phyloP scores from a whole-genome alignment of 1,140 invertebrate species.

The Zaprionus nigranus region DNA sequence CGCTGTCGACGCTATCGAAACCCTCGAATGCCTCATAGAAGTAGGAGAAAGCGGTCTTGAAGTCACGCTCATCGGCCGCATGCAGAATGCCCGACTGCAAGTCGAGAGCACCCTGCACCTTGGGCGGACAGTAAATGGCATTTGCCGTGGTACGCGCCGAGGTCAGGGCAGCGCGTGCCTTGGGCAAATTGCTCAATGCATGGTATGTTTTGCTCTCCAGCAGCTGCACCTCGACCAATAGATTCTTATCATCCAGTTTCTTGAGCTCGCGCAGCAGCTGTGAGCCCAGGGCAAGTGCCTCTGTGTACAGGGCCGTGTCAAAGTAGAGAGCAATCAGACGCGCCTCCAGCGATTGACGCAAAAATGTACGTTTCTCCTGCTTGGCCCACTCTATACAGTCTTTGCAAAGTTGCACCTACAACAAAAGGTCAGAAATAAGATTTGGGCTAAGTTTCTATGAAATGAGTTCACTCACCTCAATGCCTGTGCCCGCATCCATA shows the following conservation, averaged over 20 bases:
- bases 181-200: slow-evolving; percentile 97
- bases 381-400: slow-evolving; percentile 99
- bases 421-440: background rate
- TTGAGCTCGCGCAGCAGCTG: slow-evolving; percentile 97
- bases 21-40: slow-evolving; percentile 99
- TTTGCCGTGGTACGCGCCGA: slow-evolving; percentile 99
- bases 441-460: background rate
- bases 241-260: slow-evolving; percentile 99
- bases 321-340: slow-evolving; percentile 97
- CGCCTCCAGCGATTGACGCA: slow-evolving; percentile 97
- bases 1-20: slow-evolving; percentile 97
- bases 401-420: slow-evolving; percentile 91
- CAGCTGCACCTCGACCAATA: slow-evolving; percentile 98
- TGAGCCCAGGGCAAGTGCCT: slow-evolving; percentile 93
- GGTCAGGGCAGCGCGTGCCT: slow-evolving; percentile 98
- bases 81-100: slow-evolving; percentile 99
- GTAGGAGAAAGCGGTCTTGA: slow-evolving; percentile 99
- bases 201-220: slow-evolving; percentile 99
- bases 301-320: slow-evolving; percentile 95
- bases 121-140: slow-evolving; percentile 99
- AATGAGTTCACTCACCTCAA: slow-evolving; percentile 86
- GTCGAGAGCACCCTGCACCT: slow-evolving; percentile 98
- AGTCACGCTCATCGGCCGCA: slow-evolving; percentile 99
- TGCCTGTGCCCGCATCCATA: slow-evolving; percentile 96
- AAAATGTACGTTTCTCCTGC: slow-evolving; percentile 97